Percentiles rank a stretch among this genome's conserved stretches.
phyloP scores from a whole-genome alignment of 2,113 vertebrate genomes.

The Brachyhypopomus occidentalis region DNA sequence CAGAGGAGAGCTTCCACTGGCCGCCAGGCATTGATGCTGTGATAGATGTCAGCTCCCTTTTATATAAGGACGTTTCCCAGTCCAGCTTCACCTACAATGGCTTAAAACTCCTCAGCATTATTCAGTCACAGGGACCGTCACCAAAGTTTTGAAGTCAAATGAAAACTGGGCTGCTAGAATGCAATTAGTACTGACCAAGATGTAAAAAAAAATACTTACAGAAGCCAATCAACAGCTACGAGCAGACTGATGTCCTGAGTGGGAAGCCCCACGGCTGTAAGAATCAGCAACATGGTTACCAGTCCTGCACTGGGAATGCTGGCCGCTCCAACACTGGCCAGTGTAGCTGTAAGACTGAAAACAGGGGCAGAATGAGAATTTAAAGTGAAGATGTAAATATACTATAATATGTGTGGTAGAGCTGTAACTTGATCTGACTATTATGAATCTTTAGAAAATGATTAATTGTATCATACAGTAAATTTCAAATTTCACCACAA shows the following conservation, averaged over 20 bases:
- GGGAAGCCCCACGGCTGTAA: constrained; percentile 95
- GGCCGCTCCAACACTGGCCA: constrained; percentile 95
- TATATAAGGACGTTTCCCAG: no score
- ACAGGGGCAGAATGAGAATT: constrained; percentile 17
- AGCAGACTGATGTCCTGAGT: constrained; percentile 98
- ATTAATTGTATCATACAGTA: no score
- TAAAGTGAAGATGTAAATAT: background rate
- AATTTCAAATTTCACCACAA: no score
- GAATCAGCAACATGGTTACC: constrained; percentile 97
- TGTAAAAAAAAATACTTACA: constrained; percentile 80
- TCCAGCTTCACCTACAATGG: no score
- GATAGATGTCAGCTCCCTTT: background rate
- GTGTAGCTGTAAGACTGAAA: constrained; percentile 91
- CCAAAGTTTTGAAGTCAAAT: background rate
- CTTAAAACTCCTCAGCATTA: no score
- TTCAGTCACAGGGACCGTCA: background rate
- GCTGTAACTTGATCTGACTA: no score
- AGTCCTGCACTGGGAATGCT: constrained; percentile 97
- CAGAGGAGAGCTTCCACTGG: background rate
- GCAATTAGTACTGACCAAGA: background rate
- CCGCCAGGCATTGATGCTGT: background rate
- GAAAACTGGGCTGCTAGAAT: background rate
- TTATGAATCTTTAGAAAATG: no score
- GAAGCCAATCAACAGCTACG: constrained; percentile 97
- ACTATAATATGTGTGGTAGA: no score